phyloP scores from a whole-genome alignment of 2,797 vertebrate species.

The Acanthurus leucopareius region DNA sequence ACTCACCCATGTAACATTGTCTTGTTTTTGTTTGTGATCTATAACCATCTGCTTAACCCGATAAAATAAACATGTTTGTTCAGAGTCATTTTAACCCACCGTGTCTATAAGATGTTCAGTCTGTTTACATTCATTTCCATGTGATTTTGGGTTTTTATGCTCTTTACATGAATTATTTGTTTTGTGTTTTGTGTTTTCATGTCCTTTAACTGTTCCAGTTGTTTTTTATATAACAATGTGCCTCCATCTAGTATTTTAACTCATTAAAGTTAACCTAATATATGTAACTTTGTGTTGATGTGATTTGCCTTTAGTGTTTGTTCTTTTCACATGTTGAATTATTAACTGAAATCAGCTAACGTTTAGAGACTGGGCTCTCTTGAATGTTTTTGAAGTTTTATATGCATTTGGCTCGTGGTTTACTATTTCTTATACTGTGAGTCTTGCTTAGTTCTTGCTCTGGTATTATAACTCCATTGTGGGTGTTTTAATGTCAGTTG shows the following conservation, averaged over 20 bases:
- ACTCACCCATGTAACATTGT: constrained; percentile 28
- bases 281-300: constrained; percentile 59
- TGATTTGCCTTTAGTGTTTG: constrained; percentile 59
- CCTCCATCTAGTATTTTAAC: constrained; percentile 53
- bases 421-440: constrained; percentile 13
- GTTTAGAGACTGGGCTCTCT: neutral
- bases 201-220: constrained; percentile 23
- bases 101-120: neutral
- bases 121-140: constrained; percentile 34
- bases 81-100: constrained; percentile 9
- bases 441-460: constrained; percentile 39
- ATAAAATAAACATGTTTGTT: constrained; percentile 24
- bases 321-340: constrained; percentile 27
- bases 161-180: constrained; percentile 30
- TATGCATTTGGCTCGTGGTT: neutral
- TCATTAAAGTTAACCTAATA: constrained; percentile 77
- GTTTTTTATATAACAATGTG: constrained; percentile 43
- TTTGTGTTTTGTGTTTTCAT: constrained; percentile 48
- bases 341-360: neutral
- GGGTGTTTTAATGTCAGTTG: constrained; percentile 69
- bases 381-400: constrained; percentile 13
- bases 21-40: constrained; percentile 43
- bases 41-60: constrained; percentile 35
- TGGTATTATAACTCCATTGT: constrained; percentile 48
- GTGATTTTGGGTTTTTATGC: constrained; percentile 23